A percentile compares a stretch with the other conserved stretches of the same genome.
Evolutionary conservation across 2,797 vertebrate genomes (phyloP).

Genomic region (Hoplostethus mediterraneus): DNA sequence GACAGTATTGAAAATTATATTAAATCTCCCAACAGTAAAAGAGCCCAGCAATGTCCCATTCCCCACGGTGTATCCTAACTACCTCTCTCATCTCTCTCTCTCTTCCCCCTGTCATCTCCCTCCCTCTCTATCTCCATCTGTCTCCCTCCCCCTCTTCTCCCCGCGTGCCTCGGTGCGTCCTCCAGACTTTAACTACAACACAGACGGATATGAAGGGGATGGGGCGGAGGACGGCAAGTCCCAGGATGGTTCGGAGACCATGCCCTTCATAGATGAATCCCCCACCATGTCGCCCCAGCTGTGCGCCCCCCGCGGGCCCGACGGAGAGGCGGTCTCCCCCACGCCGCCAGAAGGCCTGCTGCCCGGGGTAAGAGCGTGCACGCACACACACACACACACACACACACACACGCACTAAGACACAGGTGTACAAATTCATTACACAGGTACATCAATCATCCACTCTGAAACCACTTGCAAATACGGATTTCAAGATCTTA

Average conservation of each 20-base stretch:
- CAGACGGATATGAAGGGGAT: conserved; percentile 95
- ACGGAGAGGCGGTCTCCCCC: conserved; percentile 87
- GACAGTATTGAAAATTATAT: no score
- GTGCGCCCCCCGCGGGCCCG: conserved; percentile 87
- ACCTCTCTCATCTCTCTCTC: conserved; percentile 1
- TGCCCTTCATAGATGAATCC: conserved; percentile 98
- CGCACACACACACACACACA: neutral
- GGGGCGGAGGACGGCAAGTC: conserved; percentile 94
- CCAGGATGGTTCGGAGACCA: conserved; percentile 94
- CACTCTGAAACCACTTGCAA: neutral
- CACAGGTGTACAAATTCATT: neutral
- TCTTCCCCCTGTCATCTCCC: conserved; percentile 36
- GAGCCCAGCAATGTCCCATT: conserved; percentile 7
- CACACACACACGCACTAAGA: neutral
- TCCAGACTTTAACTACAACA: conserved; percentile 97
- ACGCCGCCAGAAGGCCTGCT: conserved; percentile 88
- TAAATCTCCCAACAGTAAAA: neutral
- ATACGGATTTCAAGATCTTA: no score
- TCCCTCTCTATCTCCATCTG: conserved; percentile 42
- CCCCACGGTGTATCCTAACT: conserved; percentile 23
- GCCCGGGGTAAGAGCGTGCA: conserved; percentile 85
- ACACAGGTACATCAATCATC: neutral
- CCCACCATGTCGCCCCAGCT: conserved; percentile 98
- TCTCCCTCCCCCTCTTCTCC: conserved; percentile 26
- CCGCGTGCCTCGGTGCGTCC: conserved; percentile 66